Evolutionary conservation across 2,888 invertebrate species (phyloP), one percentile per base, ranked within the genome.

Genomic region (Perizoma flavofasciatum): DNA sequence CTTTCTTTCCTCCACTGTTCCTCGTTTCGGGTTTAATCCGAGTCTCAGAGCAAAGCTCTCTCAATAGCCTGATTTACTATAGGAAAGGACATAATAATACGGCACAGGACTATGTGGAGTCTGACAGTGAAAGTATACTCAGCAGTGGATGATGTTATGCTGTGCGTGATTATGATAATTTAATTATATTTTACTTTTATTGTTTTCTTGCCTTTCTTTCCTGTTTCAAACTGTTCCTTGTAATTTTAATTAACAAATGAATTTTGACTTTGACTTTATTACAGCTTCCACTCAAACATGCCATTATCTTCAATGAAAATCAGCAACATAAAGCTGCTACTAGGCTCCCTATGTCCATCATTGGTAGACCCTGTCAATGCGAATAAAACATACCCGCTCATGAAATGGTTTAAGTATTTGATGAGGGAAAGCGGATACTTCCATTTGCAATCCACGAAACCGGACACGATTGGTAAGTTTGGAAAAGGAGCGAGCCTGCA

Each of bases 391-490:
- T 94, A 93, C 70, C 95, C 95, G 0, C 55, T 94, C n/a, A 77
- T 65, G 4, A 75, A 81, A 0, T 62, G 72, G 4, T 52, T 88
- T 0, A 54, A 64, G 2, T 82, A 83, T 51, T 6, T 88, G 8
- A 0, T 92, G 6, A 78, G 85, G 68, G 95, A 95, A 82, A 79
- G 81, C 44, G 95, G 95, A 9, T 95, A 95, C 70, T 82, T 95
- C 65, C 96, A 97, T 79, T 73, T 97, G 39, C 97, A 97, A 83
- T 94, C 96, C 0, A 96, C 97, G 0, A 97, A 96, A 84, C 97
- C 97, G 4, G 97, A 97, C 74, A 96, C 97, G 1, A 85, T 96
- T 55, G 97, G 96, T 96, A 81, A 81, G 91, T 49, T 34, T n/a
- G 33, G 33, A 34, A 11, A 49, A 0, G 5, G 22, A 5, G 0